Percentiles rank a stretch among this genome's conserved stretches.
phyloP scores from a whole-genome alignment of 2,797 vertebrate genomes.

The Pseudochromis fuscus region DNA sequence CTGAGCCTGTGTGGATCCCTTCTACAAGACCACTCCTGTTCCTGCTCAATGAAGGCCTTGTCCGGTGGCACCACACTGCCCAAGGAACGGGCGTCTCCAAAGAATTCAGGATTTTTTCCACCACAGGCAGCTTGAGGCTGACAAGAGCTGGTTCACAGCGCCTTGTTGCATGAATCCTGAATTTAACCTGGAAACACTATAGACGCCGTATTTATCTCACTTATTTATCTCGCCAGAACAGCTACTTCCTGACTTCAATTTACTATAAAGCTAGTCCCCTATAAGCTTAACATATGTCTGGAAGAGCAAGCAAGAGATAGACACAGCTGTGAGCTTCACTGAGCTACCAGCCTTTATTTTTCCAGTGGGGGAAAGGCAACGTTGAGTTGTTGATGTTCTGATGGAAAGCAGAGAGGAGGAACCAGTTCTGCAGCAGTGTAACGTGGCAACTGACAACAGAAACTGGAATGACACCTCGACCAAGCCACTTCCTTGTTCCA shows the following conservation, averaged over 20 bases:
- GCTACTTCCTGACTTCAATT: constrained; percentile 33
- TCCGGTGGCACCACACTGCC: constrained; percentile 82
- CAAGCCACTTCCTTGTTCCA: constrained; percentile 77
- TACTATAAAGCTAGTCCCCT: constrained; percentile 24
- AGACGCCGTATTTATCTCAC: constrained; percentile 51
- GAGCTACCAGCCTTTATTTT: constrained; percentile 27
- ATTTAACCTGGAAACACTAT: constrained; percentile 46
- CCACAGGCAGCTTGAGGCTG: constrained; percentile 73
- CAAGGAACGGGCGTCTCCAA: constrained; percentile 85
- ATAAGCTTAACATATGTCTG: background rate
- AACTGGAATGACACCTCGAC: constrained; percentile 75
- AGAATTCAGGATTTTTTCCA: constrained; percentile 80
- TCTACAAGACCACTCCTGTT: constrained; percentile 87
- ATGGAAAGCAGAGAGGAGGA: constrained; percentile 79
- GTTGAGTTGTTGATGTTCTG: constrained; percentile 73
- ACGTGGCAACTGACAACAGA: constrained; percentile 81
- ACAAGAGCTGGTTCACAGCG: constrained; percentile 71
- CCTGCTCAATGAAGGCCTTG: constrained; percentile 88
- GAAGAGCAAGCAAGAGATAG: constrained; percentile 25
- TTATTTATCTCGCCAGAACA: constrained; percentile 14
- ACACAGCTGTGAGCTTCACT: constrained; percentile 35
- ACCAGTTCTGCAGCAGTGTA: constrained; percentile 80
- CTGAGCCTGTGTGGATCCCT: constrained; percentile 81
- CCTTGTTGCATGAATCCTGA: constrained; percentile 64
- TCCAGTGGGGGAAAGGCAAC: constrained; percentile 42